These are phyloP conservation scores for Melanocharis versteri DNA, from an alignment of 2,113 vertebrate genomes.

Conservation along the genomic window DNA sequence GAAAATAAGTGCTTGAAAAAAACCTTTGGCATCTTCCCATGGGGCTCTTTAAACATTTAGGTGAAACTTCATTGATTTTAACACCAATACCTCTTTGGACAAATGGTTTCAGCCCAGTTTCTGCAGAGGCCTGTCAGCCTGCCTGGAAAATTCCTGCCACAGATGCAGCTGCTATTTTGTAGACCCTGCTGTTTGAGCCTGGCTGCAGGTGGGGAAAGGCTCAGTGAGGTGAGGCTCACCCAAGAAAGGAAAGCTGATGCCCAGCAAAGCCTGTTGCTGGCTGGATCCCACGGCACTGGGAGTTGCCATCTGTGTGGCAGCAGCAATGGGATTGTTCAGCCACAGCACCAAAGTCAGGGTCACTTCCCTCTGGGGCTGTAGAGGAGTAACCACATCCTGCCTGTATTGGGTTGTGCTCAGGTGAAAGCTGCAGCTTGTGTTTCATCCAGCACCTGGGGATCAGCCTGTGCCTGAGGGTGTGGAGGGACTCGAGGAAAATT, in stretches of 20 bases:
- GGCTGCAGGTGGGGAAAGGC: neutral
- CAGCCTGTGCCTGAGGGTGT: neutral
- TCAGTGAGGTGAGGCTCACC: neutral
- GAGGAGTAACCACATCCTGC: neutral
- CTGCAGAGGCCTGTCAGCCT: constrained; percentile 8
- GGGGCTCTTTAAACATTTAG: neutral
- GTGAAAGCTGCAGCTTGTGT: neutral
- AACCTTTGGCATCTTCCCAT: neutral
- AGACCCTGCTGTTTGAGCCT: neutral
- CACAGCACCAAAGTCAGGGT: neutral
- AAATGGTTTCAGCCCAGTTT: neutral
- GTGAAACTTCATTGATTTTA: neutral
- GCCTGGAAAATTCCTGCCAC: neutral
- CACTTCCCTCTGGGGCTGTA: neutral
- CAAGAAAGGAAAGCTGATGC: neutral
- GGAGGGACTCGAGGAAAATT: neutral
- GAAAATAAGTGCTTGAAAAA: neutral
- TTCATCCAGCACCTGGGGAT: rapidly evolving
- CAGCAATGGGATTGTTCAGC: neutral
- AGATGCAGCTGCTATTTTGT: neutral
- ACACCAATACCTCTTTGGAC: neutral
- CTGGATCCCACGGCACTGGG: neutral
- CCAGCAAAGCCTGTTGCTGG: neutral
- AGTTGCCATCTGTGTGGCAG: neutral
- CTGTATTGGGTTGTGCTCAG: neutral